Percentiles rank a stretch among this genome's conserved stretches.
Evolutionary conservation across 2,113 vertebrate species (phyloP).

Genomic region (Epinephelus cyanopodus): DNA sequence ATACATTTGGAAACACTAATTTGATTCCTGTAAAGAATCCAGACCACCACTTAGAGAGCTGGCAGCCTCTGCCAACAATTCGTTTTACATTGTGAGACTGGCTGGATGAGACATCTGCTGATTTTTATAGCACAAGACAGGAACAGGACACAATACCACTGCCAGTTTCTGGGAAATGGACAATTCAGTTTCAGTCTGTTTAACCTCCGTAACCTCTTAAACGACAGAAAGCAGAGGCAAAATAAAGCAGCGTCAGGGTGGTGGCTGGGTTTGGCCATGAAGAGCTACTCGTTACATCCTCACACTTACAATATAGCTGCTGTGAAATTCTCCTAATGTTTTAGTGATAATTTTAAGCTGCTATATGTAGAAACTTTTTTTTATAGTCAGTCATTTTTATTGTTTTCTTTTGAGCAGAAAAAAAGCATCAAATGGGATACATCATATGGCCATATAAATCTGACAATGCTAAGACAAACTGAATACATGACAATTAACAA

Average conservation of each 20-base stretch:
- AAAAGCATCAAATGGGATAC: too few relatives aligned
- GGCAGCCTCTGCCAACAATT: not conserved
- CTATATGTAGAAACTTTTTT: not conserved
- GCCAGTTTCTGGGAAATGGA: constrained; percentile 55
- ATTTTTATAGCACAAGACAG: constrained; percentile 25
- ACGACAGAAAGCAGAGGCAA: constrained; percentile 26
- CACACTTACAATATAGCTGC: not conserved
- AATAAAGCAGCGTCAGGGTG: not conserved
- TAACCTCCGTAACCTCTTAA: constrained; percentile 45
- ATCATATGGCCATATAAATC: too few relatives aligned
- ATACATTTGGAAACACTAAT: constrained; percentile 3
- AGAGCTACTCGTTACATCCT: not conserved
- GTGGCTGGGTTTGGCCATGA: not conserved
- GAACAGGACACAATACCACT: constrained; percentile 36
- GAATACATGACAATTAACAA: too few relatives aligned
- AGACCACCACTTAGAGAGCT: constrained; percentile 14
- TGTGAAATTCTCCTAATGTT: not conserved
- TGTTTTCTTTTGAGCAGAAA: too few relatives aligned
- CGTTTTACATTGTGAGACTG: constrained; percentile 6
- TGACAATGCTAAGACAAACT: too few relatives aligned
- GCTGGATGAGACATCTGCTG: not conserved
- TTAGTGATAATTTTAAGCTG: not conserved
- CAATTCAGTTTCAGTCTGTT: constrained; percentile 47
- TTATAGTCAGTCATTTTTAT: too few relatives aligned
- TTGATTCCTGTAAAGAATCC: constrained; percentile 24